Conservation (phyloP, 2,888 invertebrate species). For the Lasioglossum zephyrum region DNA sequence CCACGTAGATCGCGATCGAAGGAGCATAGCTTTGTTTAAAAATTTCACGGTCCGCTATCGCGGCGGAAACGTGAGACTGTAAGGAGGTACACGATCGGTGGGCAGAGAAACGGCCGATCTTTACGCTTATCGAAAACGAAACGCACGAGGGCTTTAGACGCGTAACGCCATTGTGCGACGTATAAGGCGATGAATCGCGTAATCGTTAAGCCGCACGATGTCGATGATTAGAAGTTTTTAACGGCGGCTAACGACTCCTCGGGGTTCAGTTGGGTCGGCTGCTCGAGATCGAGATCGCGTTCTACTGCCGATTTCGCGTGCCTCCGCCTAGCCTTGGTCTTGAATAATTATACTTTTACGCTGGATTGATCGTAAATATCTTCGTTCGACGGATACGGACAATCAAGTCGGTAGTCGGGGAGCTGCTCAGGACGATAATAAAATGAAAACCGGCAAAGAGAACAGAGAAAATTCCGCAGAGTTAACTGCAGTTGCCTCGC, state of each 20-base stretch:
- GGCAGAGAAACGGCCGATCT: neutral
- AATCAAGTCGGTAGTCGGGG: neutral
- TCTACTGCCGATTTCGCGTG: neutral
- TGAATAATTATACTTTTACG: neutral
- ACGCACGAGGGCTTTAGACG: neutral
- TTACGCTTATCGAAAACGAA: neutral
- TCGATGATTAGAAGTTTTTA: conserved; percentile 35
- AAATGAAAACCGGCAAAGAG: neutral
- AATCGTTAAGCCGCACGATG: conserved; percentile 30
- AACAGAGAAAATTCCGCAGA: neutral
- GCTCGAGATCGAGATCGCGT: conserved; percentile 5
- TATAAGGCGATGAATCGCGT: conserved; percentile 16
- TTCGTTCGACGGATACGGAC: neutral
- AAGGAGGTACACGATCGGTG: conserved; percentile 28
- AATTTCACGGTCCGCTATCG: conserved; percentile 39
- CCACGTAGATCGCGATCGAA: neutral
- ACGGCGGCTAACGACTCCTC: conserved; percentile 20
- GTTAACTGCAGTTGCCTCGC: neutral
- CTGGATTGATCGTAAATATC: conserved; percentile 11
- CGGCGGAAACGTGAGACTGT: conserved; percentile 43
- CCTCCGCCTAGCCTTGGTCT: neutral
- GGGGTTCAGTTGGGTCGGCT: neutral
- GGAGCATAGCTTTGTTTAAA: conserved; percentile 33
- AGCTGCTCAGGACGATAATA: neutral
- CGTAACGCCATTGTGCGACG: conserved; percentile 12